Evolutionary conservation across 2,888 invertebrate genomes (phyloP).

Genomic region (Hipparchia sbordonii): DNA sequence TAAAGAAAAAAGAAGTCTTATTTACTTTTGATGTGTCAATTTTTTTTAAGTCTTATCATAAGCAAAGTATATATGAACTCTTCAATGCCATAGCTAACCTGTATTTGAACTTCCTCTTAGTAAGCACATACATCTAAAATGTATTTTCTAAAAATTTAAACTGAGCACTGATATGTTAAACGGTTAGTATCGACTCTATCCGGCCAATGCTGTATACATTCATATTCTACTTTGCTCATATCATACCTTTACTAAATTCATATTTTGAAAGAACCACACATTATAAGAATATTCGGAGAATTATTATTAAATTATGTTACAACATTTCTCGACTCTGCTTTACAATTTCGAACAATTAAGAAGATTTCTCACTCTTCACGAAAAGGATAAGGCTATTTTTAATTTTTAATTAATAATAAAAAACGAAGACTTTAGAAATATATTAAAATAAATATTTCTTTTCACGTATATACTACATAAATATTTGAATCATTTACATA

Average conservation of each 20-base stretch:
- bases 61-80: constrained; percentile 13
- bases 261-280: not conserved
- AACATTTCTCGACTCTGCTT: not conserved
- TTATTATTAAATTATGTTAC: not conserved
- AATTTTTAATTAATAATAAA: constrained; percentile 1
- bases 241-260: not conserved
- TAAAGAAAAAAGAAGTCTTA: not conserved
- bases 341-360: constrained; percentile 2
- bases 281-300: not conserved
- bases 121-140: not conserved
- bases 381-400: constrained; percentile 17
- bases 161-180: constrained; percentile 10
- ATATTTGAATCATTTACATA: not conserved
- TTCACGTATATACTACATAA: not conserved
- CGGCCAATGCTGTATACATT: not conserved
- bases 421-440: constrained; percentile 13
- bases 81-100: not conserved
- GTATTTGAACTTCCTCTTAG: not conserved
- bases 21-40: constrained; percentile 11
- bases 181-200: constrained; percentile 9
- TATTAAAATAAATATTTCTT: constrained; percentile 20
- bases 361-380: constrained; percentile 11
- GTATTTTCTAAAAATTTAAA: not conserved
- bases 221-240: constrained; percentile 8
- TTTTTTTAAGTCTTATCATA: not conserved